A percentile compares a stretch with the other conserved stretches of the same genome.
phyloP scores from a whole-genome alignment of 2,113 vertebrate genomes.

The Phocoena sinus region DNA sequence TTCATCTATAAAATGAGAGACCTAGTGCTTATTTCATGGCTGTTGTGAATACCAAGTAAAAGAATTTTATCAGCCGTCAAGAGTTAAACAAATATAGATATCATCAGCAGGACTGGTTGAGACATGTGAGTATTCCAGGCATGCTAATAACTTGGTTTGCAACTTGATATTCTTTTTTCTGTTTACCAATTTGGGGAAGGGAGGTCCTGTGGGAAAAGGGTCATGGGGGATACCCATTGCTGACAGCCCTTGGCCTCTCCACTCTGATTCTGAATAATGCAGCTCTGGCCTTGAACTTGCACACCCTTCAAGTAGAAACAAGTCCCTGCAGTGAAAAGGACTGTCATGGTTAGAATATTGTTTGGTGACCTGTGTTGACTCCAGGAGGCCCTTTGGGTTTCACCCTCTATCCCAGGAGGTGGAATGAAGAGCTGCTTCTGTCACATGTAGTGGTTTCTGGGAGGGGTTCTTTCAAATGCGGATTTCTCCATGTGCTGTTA shows the following conservation, averaged over 20 bases:
- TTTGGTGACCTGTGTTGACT: neutral
- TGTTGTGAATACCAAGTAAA: neutral
- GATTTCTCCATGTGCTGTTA: neutral
- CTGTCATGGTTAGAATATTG: neutral
- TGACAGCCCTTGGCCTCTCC: neutral
- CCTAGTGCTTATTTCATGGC: neutral
- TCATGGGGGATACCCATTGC: neutral
- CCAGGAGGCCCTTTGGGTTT: neutral
- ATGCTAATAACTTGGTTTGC: neutral
- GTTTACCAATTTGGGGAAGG: neutral
- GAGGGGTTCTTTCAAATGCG: neutral
- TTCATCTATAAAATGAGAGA: neutral
- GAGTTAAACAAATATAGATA: neutral
- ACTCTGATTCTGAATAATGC: neutral
- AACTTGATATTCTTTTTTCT: neutral
- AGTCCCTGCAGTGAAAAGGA: neutral
- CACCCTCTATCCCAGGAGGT: neutral
- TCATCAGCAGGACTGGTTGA: neutral
- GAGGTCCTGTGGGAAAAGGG: neutral
- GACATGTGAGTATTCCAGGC: neutral
- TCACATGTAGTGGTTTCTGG: neutral
- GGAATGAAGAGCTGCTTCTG: neutral
- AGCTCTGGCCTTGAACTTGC: neutral
- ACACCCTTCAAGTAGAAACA: neutral
- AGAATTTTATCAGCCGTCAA: neutral